phyloP scores from a whole-genome alignment of 2,888 invertebrate species.

The Hydropsyche betteni region DNA sequence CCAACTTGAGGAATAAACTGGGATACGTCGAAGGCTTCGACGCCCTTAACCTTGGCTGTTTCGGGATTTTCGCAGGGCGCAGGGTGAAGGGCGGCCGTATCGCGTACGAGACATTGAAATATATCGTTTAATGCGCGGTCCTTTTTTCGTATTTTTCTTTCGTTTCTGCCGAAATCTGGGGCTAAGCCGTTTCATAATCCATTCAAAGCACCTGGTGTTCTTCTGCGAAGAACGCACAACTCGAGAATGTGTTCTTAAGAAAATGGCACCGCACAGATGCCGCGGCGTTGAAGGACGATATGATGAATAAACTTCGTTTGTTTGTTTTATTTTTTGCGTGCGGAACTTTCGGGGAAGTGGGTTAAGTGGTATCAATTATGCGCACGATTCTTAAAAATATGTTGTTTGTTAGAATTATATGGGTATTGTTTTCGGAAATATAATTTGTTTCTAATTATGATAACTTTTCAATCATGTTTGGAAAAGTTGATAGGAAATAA shows the following conservation, averaged over 20 bases:
- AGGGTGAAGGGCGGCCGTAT: no score
- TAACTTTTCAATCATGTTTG: no score
- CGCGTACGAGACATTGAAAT: slow-evolving; percentile 22
- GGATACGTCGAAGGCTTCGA: no score
- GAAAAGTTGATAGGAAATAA: no score
- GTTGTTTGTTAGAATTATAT: neutral
- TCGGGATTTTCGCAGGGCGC: no score
- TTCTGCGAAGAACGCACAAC: slow-evolving; percentile 34
- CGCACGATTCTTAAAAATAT: neutral
- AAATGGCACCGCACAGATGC: slow-evolving; percentile 22
- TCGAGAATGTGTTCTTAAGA: slow-evolving; percentile 41
- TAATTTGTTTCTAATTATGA: no score
- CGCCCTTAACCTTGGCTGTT: no score
- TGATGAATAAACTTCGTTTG: slow-evolving; percentile 37
- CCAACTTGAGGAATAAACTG: no score
- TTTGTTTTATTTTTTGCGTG: slow-evolving; percentile 28
- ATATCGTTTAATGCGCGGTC: slow-evolving; percentile 43
- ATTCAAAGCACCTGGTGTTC: slow-evolving; percentile 47
- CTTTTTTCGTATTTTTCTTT: slow-evolving; percentile 42
- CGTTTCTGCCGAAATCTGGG: slow-evolving; percentile 41
- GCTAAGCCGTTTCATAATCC: slow-evolving; percentile 49
- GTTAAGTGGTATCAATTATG: slow-evolving; percentile 1
- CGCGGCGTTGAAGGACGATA: neutral
- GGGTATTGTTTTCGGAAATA: neutral
- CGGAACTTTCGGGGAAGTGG: neutral